Evolutionary conservation across 2,113 vertebrate genomes (phyloP).

Genomic region (Grantiella picta): DNA sequence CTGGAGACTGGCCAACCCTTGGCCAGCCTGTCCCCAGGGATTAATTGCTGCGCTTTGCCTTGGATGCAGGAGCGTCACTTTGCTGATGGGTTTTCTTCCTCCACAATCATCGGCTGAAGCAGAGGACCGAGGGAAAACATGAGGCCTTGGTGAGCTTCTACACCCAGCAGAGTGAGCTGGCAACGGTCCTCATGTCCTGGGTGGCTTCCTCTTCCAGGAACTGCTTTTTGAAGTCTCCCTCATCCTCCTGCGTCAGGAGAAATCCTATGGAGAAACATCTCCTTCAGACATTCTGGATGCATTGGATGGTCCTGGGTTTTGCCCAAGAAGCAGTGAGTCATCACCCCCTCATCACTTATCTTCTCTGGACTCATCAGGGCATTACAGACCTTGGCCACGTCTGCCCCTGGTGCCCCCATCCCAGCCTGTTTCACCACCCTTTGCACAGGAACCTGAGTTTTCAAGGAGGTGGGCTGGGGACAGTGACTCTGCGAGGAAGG

Average conservation of each 20-base stretch:
- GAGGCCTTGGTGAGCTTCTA: not conserved
- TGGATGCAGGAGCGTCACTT: not conserved
- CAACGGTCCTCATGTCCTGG: rapidly evolving
- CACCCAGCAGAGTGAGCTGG: not conserved
- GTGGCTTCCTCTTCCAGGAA: not conserved
- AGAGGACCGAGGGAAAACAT: not conserved
- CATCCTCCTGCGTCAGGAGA: not conserved
- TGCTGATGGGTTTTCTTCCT: not conserved
- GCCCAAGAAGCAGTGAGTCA: not conserved
- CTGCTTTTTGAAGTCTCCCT: not conserved
- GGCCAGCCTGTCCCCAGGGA: not conserved
- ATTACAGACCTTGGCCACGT: rapidly evolving
- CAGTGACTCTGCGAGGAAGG: rapidly evolving
- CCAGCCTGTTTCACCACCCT: not conserved
- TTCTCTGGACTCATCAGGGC: not conserved
- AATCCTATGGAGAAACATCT: not conserved
- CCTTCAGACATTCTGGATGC: not conserved
- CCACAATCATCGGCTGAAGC: rapidly evolving
- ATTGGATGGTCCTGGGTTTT: not conserved
- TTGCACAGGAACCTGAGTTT: not conserved
- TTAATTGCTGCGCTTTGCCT: not conserved
- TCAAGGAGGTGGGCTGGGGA: not conserved
- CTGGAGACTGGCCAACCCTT: not conserved
- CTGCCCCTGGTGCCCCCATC: not conserved
- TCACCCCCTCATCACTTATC: not conserved